These are phyloP conservation scores for Druceiella hillmani DNA, from an alignment of 2,888 invertebrate genomes.

Conservation along the genomic window DNA sequence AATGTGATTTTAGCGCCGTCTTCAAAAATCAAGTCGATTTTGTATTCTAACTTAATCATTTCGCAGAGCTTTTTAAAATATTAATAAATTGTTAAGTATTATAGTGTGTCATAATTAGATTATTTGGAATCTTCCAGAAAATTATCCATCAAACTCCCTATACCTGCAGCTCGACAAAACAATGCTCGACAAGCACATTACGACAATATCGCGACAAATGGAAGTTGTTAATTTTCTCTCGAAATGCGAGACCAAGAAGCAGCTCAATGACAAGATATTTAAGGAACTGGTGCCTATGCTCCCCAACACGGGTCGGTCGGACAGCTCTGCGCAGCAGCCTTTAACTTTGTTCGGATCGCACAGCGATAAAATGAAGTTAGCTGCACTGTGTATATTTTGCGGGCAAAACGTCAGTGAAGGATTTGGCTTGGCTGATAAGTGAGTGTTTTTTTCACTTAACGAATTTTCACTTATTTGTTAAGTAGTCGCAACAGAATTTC, in stretches of 20 bases:
- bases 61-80: too few relatives aligned
- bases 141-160: conserved; percentile 49
- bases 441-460: conserved; percentile 25
- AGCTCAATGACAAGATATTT: conserved; percentile 38
- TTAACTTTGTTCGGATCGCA: conserved; percentile 69
- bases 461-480: too few relatives aligned
- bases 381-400: conserved; percentile 61
- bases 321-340: conserved; percentile 36
- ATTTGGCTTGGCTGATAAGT: conserved; percentile 67
- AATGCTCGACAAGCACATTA: conserved; percentile 72
- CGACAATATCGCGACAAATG: conserved; percentile 73
- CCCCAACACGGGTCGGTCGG: conserved; percentile 24
- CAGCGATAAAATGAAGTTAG: conserved; percentile 63
- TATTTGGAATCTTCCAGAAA: too few relatives aligned
- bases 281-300: conserved; percentile 36
- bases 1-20: too few relatives aligned
- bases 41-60: too few relatives aligned
- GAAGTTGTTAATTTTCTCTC: conserved; percentile 72
- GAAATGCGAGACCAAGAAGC: conserved; percentile 53
- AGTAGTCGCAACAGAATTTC: too few relatives aligned
- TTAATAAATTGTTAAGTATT: too few relatives aligned
- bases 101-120: too few relatives aligned
- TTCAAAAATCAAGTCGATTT: too few relatives aligned
- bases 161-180: conserved; percentile 66
- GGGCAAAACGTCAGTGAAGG: conserved; percentile 66